Percentiles rank a stretch among this genome's conserved stretches.
Conservation (phyloP, 2,797 vertebrate genomes). For the Sebastes minor region DNA sequence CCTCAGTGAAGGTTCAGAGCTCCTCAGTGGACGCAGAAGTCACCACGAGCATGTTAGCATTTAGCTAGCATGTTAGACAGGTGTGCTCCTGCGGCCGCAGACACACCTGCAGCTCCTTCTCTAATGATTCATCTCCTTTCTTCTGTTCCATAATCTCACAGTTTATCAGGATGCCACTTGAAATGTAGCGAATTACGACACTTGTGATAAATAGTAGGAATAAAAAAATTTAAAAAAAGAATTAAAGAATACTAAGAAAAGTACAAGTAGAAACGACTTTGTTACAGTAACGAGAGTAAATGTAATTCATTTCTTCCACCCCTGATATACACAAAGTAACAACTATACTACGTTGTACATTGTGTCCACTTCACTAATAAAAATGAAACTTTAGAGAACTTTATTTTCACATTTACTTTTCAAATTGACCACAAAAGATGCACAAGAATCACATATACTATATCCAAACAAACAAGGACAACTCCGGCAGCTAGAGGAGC, state of each 20-base stretch:
- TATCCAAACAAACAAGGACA: constrained; percentile 1
- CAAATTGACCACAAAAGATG: neutral
- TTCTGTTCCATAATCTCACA: neutral
- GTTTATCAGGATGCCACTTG: neutral
- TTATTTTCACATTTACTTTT: neutral
- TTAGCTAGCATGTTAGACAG: too few relatives aligned
- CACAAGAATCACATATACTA: neutral
- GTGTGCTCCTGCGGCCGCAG: too few relatives aligned
- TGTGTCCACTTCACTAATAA: neutral
- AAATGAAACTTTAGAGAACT: neutral
- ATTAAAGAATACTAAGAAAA: too few relatives aligned
- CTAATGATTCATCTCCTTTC: neutral
- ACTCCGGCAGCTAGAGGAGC: neutral
- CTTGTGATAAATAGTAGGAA: too few relatives aligned
- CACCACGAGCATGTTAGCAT: too few relatives aligned
- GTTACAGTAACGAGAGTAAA: too few relatives aligned
- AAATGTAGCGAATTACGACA: neutral
- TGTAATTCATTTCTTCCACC: too few relatives aligned
- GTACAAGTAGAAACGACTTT: too few relatives aligned
- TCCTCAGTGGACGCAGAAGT: too few relatives aligned
- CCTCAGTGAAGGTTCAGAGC: too few relatives aligned
- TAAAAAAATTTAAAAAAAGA: rapidly evolving
- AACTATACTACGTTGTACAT: neutral
- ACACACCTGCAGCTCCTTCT: too few relatives aligned
- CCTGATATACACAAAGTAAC: neutral